A percentile compares a stretch with the other conserved stretches of the same genome.
These are phyloP conservation scores for Agapornis canus DNA, from an alignment of 2,797 vertebrate species.

Conservation along the genomic window DNA sequence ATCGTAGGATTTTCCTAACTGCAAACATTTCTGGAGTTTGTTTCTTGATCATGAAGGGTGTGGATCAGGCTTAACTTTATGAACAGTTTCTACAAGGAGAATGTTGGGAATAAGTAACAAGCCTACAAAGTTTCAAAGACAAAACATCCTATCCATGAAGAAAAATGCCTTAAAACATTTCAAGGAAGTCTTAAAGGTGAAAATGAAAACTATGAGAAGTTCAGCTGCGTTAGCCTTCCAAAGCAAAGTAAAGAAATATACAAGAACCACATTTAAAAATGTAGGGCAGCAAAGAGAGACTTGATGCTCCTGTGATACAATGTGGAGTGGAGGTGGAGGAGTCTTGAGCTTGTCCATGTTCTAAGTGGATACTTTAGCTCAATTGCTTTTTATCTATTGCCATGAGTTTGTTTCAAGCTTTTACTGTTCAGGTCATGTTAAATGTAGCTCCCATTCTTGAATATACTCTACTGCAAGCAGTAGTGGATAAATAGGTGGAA, in stretches of 20 bases:
- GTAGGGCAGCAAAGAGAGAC: neutral
- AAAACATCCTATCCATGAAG: neutral
- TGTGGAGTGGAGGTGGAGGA: neutral
- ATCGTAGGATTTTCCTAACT: neutral
- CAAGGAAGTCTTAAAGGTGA: neutral
- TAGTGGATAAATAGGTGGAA: neutral
- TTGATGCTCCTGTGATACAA: neutral
- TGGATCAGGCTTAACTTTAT: neutral
- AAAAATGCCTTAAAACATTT: neutral
- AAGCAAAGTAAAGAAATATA: neutral
- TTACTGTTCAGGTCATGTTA: neutral
- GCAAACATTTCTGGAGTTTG: neutral
- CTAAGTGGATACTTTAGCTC: neutral
- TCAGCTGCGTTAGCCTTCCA: neutral
- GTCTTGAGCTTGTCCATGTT: neutral
- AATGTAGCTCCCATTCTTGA: neutral
- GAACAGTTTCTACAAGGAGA: neutral
- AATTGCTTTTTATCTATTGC: neutral
- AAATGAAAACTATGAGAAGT: neutral
- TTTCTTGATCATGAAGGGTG: neutral
- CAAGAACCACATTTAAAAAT: neutral
- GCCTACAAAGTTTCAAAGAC: neutral
- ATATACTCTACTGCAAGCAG: neutral
- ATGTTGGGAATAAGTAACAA: neutral
- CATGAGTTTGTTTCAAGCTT: neutral